A percentile compares a stretch with the other conserved stretches of the same genome.
These are phyloP conservation scores for Cataglyphis hispanica DNA, from an alignment of 1,140 invertebrate species.

Conservation along the genomic window DNA sequence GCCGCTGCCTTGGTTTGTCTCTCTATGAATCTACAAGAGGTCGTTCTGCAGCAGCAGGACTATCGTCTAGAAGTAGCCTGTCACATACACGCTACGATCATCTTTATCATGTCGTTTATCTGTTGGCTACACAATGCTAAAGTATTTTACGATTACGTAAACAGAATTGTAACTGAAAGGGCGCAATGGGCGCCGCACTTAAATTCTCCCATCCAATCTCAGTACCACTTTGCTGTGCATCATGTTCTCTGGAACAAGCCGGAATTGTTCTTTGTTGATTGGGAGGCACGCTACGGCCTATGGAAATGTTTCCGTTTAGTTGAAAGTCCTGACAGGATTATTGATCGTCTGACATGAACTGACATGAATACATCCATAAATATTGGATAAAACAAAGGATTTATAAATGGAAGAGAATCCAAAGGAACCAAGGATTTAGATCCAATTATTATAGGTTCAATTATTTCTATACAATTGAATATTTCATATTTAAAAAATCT, in stretches of 20 bases:
- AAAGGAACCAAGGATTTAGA: not conserved
- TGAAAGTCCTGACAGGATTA: not conserved
- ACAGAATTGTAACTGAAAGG: slow-evolving; percentile 86
- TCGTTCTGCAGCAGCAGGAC: slow-evolving; percentile 79
- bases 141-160: slow-evolving; percentile 87
- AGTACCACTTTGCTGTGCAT: slow-evolving; percentile 87
- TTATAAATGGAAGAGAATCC: not conserved
- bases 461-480: not conserved
- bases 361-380: not conserved
- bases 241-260: slow-evolving; percentile 88
- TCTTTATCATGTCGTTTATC: slow-evolving; percentile 87
- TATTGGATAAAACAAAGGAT: not conserved
- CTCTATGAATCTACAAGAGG: slow-evolving; percentile 87
- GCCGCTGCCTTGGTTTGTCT: slow-evolving; percentile 87
- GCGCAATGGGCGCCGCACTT: slow-evolving; percentile 88
- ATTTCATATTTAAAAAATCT: not conserved
- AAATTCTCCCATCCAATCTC: slow-evolving; percentile 87
- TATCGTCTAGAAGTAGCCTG: slow-evolving; percentile 76
- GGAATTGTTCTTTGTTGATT: slow-evolving; percentile 88
- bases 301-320: slow-evolving; percentile 87
- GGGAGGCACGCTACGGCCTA: slow-evolving; percentile 88
- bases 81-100: slow-evolving; percentile 87
- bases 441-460: not conserved
- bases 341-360: not conserved
- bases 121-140: slow-evolving; percentile 88